Base-by-base conservation (phyloP, 2,113 vertebrate genomes). In the Chionomys nivalis region DNA sequence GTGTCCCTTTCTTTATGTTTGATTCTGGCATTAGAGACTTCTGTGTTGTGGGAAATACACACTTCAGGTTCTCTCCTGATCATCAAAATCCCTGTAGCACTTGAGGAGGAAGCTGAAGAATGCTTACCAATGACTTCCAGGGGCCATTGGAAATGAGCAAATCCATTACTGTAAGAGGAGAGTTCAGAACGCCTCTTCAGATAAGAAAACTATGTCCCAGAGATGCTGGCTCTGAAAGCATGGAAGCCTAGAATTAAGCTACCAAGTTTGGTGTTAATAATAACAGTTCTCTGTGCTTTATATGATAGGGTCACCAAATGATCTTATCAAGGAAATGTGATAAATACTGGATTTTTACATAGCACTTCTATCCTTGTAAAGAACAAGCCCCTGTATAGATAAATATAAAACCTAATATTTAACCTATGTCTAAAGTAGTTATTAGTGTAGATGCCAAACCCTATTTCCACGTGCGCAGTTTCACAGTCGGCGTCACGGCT, bases 1-100 rank as follows among this genome's bases (percentile, higher is more conserved):
- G 24, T 49, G 86, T 65, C 4, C 39, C 92, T 92, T 92, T 49
- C 86, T 83, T 82, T 73, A n/a, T 58, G 47, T 92, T 93, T 55
- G 96, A 52, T n/a, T 87, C 31, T 94, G 75, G 89, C 49, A 73
- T 81, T 93, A 85, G 94, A 28, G 31, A 90, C 77, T 76, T 95
- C 24, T 87, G 5, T 93, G 26, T 97, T 97, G 24, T 94, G 83
- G 83, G 93, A 95, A 78, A 87, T 3, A 78, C 42, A 83, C 19
- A 75, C 14, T 52, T 81, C 9, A 73, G 61, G 75, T 89, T 94
- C 44, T 76, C 76, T 91, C 86, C 86, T 86, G 39, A 19, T 93
- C 39, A 23, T 87, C 39, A 58, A 68, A 70, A 73, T 91, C 42
- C 66, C 76, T 92, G 39, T 65, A 79, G 78, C 89, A 85, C 86